Base-by-base conservation (phyloP, 2,888 invertebrate species). In the Nezara viridula region DNA sequence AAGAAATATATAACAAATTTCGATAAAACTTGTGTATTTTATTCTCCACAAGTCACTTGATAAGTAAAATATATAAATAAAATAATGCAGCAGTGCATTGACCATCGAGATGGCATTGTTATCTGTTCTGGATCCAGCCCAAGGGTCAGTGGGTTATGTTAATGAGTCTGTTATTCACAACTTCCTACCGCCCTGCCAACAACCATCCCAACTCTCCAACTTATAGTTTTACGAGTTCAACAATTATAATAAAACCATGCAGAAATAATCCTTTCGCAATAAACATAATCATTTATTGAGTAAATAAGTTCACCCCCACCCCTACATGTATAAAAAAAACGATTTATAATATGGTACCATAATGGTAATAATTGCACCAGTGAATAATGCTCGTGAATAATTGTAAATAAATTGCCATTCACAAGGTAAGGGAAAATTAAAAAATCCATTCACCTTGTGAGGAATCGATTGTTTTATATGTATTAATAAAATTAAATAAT, bases 91-190 rank as follows among this genome's bases (percentile, higher is more conserved):
- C 37, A 37, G 66, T 37, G 14, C 66, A 73, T 73, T 19, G 19
- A 19, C 21, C 2, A 73, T 1, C 7, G 32, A 19, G 21, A 73
- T 32, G 5, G 66, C 66, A 73, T 73, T 32, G 66, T 6, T 66
- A 73, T 32, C 66, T 37, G 37, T 37, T 37, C 37, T 73, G 66
- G 66, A 73, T 37, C 6, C 16, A 37, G 19, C 19, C 66, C 66
- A 73, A 73, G 66, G 66, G 66, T 73, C 66, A 73, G 19, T 73
- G 66, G 66, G 66, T 73, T 73, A 73, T 60, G 66, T 37, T 73
- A 37, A 37, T 73, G 32, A 32, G 32, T 73, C 37, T 73, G 32
- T 73, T 73, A 37, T 73, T 73, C 32, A 9, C 66, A 19, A 19
- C 66, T 73, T 73, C 66, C 60, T 5, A 60, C 27, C 60, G 6